Conservation (phyloP, 2,797 vertebrate species). For the Lophius americanus region DNA sequence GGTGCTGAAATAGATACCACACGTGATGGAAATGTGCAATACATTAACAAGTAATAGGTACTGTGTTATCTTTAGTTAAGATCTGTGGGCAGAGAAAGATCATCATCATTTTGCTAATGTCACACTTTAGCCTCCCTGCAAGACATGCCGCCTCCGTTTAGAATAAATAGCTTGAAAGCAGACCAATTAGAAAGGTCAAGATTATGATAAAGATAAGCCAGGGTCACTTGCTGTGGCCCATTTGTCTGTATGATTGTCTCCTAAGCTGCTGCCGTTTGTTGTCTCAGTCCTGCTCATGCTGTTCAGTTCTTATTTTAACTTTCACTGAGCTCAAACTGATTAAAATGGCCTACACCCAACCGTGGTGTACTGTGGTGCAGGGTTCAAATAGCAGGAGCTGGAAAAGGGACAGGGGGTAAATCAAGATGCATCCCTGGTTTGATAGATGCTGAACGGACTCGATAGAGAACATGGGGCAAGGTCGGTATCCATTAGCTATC, state of each 20-base stretch:
- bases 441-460: slow-evolving; percentile 75
- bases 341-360: slow-evolving; percentile 47
- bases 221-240: slow-evolving; percentile 39
- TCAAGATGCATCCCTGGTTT: slow-evolving; percentile 74
- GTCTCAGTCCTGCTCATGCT: slow-evolving; percentile 45
- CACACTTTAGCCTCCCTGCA: background rate
- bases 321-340: slow-evolving; percentile 53
- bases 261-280: slow-evolving; percentile 50
- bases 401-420: slow-evolving; percentile 61
- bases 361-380: slow-evolving; percentile 37
- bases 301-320: slow-evolving; percentile 66
- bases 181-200: slow-evolving; percentile 36
- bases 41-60: background rate
- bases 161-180: slow-evolving; percentile 33
- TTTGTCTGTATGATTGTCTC: slow-evolving; percentile 42
- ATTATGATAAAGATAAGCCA: slow-evolving; percentile 37
- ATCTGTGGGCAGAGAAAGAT: background rate
- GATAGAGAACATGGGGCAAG: slow-evolving; percentile 71
- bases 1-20: background rate
- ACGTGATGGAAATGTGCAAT: background rate
- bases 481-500: slow-evolving; percentile 75
- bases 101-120: slow-evolving; percentile 8
- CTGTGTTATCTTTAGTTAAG: slow-evolving; percentile 3
- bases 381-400: slow-evolving; percentile 50
- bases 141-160: background rate